Evolutionary conservation across 2,797 vertebrate genomes (phyloP).

Genomic region (Danio tinwini): DNA sequence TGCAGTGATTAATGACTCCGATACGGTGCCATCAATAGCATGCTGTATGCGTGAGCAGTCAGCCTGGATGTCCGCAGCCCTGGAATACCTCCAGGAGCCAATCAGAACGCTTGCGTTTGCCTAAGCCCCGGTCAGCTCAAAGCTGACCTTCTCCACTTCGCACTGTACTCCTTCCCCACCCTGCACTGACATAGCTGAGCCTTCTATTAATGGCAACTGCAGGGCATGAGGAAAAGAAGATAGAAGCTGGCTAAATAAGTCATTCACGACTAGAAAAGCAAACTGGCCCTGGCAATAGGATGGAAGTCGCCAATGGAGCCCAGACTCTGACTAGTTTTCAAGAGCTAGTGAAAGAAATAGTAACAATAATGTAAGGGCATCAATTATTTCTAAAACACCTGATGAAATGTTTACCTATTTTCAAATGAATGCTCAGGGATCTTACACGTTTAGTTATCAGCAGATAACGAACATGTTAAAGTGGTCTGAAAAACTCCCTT

Average conservation of each 20-base stretch:
- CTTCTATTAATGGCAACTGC: conserved; percentile 52
- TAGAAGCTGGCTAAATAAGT: conserved; percentile 40
- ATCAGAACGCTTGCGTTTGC: conserved; percentile 23
- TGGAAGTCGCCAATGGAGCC: neutral
- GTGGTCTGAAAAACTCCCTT: no score
- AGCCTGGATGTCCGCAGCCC: conserved; percentile 39
- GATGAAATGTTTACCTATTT: neutral
- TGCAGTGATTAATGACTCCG: conserved; percentile 50
- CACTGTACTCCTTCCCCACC: conserved; percentile 35
- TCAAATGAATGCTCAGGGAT: neutral
- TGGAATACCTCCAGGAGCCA: conserved; percentile 50
- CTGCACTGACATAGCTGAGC: conserved; percentile 45
- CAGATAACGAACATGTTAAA: neutral
- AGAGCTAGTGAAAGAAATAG: conserved; percentile 12
- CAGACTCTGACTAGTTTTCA: conserved; percentile 17
- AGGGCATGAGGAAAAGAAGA: conserved; percentile 17
- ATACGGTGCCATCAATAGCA: conserved; percentile 38
- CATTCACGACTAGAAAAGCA: conserved; percentile 30
- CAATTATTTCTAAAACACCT: neutral
- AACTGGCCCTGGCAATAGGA: conserved; percentile 26
- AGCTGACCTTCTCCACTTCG: conserved; percentile 42
- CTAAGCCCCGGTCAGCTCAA: conserved; percentile 37
- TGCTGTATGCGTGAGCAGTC: conserved; percentile 4
- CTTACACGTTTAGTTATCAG: neutral
- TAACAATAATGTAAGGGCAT: no score